Evolutionary conservation across 2,797 vertebrate species (phyloP), one percentile per base, ranked within the genome.

Genomic region (Aldrovandia affinis): DNA sequence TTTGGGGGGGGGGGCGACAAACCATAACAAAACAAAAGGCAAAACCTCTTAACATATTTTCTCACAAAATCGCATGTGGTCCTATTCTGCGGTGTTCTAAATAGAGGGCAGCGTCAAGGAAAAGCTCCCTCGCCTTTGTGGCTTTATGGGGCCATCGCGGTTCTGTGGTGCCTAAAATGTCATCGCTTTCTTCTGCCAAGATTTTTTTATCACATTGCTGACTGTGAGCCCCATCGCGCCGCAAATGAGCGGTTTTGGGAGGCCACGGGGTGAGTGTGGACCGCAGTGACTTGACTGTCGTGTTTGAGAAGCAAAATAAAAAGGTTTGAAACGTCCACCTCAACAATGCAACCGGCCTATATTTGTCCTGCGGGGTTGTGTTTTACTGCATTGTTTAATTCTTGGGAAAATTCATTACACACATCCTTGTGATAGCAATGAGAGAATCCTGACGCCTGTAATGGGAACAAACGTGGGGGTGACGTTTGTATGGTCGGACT

Each of bases 191-290:
- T 36, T 47, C 54, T 59, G 39, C 82, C 52, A 80, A 10, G 81
- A 65, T 30, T 68, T 63, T n/a, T 59, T 83, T 57, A 83, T 85
- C 59, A 79, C 59, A 61, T 20, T 52, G 8, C 42, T 28, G 30
- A 81, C 36, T 30, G 42, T 7, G 33, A 54, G 54, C 12, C 25
- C 82, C 44, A 36, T 54, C 68, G 20, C 44, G 15, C 39, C 78
- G 57, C 78, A 73, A 81, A 83, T 81, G 39, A 86, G 42, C 39
- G 82, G 65, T 77, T 65, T 33, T 30, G 22, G 54, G 78, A 42
- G n/a, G 12, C 22, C 55, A 33, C 18, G 28, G 50, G 59, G 33
- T n/a, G 20, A 22, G 78, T 54, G 50, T 55, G 25, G 25, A 20
- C 33, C 18, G 42, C 22, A 33, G 65, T 70, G 14, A 47, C 57